Percentiles rank a stretch among this genome's conserved stretches.
Conservation (phyloP, 2,113 vertebrate genomes). For the Charina bottae region DNA sequence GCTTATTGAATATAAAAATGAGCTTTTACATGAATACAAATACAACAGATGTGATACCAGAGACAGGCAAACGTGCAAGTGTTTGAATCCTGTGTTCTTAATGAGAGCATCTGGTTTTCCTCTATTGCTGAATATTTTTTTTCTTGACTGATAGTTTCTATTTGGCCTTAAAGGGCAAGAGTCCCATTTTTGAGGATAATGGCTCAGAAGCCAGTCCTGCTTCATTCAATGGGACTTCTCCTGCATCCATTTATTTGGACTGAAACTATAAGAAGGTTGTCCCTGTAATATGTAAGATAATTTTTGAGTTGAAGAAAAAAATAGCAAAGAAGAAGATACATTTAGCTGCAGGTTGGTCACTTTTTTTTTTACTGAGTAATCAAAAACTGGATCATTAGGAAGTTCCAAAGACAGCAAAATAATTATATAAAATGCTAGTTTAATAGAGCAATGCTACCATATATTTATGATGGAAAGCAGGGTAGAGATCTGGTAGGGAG, state of each 20-base stretch:
- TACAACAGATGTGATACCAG: conserved; percentile 41
- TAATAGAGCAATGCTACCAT: not conserved
- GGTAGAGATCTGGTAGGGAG: not conserved
- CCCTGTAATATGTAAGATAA: conserved; percentile 17
- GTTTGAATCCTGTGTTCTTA: conserved; percentile 39
- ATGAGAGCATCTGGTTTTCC: conserved; percentile 62
- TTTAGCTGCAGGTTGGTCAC: conserved; percentile 43
- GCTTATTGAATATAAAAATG: conserved; percentile 27
- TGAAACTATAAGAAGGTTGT: conserved; percentile 36
- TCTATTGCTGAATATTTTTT: conserved; percentile 35
- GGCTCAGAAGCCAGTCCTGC: not conserved
- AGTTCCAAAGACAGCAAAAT: not conserved
- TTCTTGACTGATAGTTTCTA: conserved; percentile 18
- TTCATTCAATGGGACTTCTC: not conserved
- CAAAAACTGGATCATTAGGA: not conserved
- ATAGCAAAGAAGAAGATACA: conserved; percentile 19
- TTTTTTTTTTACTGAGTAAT: conserved; percentile 9
- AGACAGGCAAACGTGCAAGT: conserved; percentile 8
- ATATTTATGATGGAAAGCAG: too few relatives aligned
- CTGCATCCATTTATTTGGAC: not conserved
- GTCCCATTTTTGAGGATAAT: not conserved
- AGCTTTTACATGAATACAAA: conserved; percentile 41
- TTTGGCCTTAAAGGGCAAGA: not conserved
- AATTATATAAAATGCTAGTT: not conserved
- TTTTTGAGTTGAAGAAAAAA: conserved; percentile 34